phyloP scores from a whole-genome alignment of 1,140 invertebrate species.

The Listronotus oregonensis region DNA sequence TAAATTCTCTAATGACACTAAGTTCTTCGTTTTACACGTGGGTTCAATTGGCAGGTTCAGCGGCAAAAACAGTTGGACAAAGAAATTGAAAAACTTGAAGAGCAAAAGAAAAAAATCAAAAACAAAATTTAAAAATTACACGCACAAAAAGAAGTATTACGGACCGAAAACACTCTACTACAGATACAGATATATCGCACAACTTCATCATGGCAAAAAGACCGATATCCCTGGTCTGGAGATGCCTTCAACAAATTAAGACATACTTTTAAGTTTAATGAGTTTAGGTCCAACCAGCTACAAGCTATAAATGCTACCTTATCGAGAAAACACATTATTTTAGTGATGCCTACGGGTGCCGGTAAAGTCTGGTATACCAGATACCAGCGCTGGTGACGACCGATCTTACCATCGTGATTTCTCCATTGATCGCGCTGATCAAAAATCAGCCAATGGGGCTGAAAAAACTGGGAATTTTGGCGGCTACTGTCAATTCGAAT shows the following conservation, averaged over 20 bases:
- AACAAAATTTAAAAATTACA: no score
- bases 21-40: no score
- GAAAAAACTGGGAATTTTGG: constrained; percentile 76
- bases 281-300: constrained; percentile 90
- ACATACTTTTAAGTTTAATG: constrained; percentile 82
- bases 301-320: constrained; percentile 93
- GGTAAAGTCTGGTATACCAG: constrained; percentile 97
- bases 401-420: constrained; percentile 91
- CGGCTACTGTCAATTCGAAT: no score
- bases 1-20: no score
- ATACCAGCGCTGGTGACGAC: constrained; percentile 72
- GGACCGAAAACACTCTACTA: no score
- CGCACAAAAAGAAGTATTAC: no score
- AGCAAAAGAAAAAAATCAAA: constrained; percentile 2
- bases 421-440: constrained; percentile 93
- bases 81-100: constrained; percentile 5
- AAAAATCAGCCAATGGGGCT: constrained; percentile 93
- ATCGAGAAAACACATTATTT: constrained; percentile 86
- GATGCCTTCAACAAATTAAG: constrained; percentile 71
- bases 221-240: constrained; percentile 49
- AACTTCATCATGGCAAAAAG: no score
- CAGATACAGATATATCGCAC: constrained; percentile 7
- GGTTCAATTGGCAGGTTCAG: no score
- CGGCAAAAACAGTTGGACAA: constrained; percentile 16
- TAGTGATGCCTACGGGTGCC: constrained; percentile 98